These are phyloP conservation scores for Nesoenas mayeri DNA, from an alignment of 2,113 vertebrate species.

Conservation along the genomic window DNA sequence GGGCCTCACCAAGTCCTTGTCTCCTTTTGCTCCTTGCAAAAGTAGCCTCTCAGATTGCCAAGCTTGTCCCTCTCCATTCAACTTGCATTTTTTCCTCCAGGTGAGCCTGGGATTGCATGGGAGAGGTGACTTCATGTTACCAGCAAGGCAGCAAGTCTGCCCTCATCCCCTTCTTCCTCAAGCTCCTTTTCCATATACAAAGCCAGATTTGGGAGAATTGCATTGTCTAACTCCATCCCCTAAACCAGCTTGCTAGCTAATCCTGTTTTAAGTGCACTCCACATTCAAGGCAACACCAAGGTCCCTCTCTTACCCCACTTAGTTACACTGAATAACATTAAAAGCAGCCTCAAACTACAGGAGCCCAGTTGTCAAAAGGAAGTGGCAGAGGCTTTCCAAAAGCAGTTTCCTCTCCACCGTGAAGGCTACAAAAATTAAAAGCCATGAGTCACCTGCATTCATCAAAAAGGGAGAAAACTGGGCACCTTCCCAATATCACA, in stretches of 20 bases:
- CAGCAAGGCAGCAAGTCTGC: background rate
- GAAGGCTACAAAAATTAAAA: background rate
- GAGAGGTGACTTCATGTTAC: background rate
- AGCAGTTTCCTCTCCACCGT: background rate
- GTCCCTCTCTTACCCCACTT: background rate
- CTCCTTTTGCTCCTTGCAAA: background rate
- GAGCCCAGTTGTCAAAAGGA: background rate
- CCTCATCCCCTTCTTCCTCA: background rate
- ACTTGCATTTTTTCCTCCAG: accelerated
- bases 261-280: background rate
- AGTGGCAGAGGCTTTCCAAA: background rate
- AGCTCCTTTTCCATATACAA: background rate
- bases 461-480: background rate
- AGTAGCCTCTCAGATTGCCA: background rate
- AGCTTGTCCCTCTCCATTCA: background rate
- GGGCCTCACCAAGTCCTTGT: background rate
- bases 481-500: background rate
- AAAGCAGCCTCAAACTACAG: background rate
- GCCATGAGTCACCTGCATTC: background rate
- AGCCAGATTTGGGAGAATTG: background rate
- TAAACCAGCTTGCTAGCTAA: background rate
- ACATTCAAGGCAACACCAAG: background rate
- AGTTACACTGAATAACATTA: background rate
- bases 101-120: background rate
- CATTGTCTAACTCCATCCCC: background rate